Evolutionary conservation across 2,113 vertebrate species (phyloP).

Genomic region (Eolophus roseicapilla): DNA sequence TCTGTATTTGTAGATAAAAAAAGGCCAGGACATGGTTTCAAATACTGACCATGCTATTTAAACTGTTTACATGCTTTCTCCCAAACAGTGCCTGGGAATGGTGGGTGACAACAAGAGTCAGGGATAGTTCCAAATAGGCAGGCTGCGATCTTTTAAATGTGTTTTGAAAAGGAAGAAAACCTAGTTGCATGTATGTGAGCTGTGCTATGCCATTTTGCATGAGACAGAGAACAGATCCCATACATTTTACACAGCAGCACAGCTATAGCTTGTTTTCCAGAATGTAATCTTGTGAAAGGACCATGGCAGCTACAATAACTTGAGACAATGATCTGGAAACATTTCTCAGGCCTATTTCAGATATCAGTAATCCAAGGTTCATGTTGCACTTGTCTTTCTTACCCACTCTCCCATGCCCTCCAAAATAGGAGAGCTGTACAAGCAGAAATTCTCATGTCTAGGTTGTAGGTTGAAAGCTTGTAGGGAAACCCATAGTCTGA

Average conservation of each 20-base stretch:
- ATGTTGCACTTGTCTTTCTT: background rate
- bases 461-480: background rate
- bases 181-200: background rate
- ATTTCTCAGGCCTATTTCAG: background rate
- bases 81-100: background rate
- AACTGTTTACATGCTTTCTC: background rate
- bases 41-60: background rate
- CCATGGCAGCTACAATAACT: background rate
- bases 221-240: background rate
- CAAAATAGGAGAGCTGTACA: background rate
- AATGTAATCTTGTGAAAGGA: background rate
- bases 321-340: background rate
- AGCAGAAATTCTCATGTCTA: background rate
- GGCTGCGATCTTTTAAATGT: background rate
- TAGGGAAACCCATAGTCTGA: background rate
- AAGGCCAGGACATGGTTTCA: background rate
- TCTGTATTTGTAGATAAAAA: background rate
- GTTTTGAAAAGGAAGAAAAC: background rate
- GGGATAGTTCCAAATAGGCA: background rate
- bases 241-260: background rate
- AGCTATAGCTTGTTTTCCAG: background rate
- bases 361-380: background rate
- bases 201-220: background rate
- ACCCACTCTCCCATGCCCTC: background rate
- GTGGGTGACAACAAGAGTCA: background rate